These are phyloP conservation scores for Amiota minor DNA, from an alignment of 2,888 invertebrate species.

Conservation along the genomic window DNA sequence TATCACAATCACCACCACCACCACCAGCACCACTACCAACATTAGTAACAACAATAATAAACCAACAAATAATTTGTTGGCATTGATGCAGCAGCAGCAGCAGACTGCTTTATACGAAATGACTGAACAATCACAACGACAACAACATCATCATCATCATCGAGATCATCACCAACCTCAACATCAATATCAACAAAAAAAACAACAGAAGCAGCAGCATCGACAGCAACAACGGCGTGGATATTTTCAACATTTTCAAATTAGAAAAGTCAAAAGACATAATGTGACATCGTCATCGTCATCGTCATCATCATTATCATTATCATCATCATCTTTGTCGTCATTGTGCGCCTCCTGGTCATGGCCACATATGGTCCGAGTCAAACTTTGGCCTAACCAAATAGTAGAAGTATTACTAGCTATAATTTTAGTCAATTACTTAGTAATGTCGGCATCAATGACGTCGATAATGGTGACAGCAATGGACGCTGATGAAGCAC, in stretches of 20 bases:
- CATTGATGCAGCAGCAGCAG: no score
- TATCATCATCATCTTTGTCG: conserved; percentile 43
- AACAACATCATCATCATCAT: conserved; percentile 38
- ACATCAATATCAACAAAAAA: not conserved
- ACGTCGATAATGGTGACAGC: conserved; percentile 13
- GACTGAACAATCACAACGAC: conserved; percentile 35
- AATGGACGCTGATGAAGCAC: conserved; percentile 29
- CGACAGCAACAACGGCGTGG: not conserved
- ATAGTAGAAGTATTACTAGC: conserved; percentile 73
- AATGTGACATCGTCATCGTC: conserved; percentile 24
- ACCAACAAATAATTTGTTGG: not conserved
- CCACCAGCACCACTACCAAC: conserved; percentile 46
- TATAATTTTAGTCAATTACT: conserved; percentile 72
- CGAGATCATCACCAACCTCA: conserved; percentile 53
- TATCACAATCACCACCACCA: conserved; percentile 35
- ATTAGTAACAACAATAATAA: conserved; percentile 43
- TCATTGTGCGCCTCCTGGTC: conserved; percentile 16
- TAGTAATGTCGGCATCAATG: conserved; percentile 51
- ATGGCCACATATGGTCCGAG: conserved; percentile 37
- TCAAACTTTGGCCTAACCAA: conserved; percentile 69
- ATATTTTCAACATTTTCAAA: no score
- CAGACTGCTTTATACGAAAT: conserved; percentile 12
- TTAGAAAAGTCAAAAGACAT: not conserved
- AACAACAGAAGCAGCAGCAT: conserved; percentile 30
- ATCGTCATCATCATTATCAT: conserved; percentile 40